Conservation (phyloP, 1,140 invertebrate species). For the Cardiocondyla obscurior region DNA sequence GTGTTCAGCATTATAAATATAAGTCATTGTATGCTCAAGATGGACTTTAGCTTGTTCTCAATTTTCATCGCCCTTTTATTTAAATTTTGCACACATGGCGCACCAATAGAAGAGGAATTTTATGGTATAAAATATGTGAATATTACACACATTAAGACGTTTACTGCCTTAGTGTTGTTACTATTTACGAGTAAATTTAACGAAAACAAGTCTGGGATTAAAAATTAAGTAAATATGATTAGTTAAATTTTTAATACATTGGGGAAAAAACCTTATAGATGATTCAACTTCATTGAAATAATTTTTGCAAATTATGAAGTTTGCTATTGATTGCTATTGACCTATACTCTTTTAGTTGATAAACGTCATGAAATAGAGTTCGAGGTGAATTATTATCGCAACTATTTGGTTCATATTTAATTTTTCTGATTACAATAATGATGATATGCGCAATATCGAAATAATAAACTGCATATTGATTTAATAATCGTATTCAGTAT, state of each 20-base stretch:
- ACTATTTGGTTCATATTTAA: not conserved
- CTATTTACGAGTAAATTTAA: not conserved
- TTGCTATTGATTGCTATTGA: not conserved
- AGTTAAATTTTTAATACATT: not conserved
- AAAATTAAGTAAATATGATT: not conserved
- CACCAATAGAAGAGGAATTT: not conserved
- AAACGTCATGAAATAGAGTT: constrained; percentile 1
- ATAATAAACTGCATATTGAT: not conserved
- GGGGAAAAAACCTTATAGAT: not conserved
- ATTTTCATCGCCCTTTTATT: constrained; percentile 4
- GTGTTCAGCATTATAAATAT: not conserved
- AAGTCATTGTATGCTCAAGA: not conserved
- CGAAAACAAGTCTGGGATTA: not conserved
- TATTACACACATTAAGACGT: not conserved
- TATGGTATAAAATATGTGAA: not conserved
- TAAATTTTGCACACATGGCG: not conserved
- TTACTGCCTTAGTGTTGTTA: too few relatives aligned
- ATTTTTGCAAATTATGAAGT: not conserved
- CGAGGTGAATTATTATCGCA: constrained; percentile 1
- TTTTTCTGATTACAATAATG: not conserved
- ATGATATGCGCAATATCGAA: not conserved
- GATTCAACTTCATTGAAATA: not conserved
- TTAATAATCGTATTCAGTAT: not conserved
- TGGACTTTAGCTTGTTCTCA: constrained; percentile 1
- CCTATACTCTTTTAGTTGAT: not conserved